Percentiles rank a stretch among this genome's conserved stretches.
Evolutionary conservation across 2,113 vertebrate genomes (phyloP).

Genomic region (Atrichornis clamosus): DNA sequence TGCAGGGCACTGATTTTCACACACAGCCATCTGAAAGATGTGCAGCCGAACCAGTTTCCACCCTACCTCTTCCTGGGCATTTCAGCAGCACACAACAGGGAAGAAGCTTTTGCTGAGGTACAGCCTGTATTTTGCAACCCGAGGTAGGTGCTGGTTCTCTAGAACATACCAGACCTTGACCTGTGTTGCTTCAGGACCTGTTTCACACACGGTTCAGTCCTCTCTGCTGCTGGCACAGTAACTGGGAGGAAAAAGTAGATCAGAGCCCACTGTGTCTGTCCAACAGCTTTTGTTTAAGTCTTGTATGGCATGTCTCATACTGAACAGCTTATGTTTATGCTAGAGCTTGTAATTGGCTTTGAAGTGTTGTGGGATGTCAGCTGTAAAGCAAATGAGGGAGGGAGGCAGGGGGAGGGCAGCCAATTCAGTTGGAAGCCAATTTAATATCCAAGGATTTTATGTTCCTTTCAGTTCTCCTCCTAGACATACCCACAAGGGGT

Average conservation of each 20-base stretch:
- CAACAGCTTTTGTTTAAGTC: neutral
- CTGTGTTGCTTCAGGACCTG: neutral
- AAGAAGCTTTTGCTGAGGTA: neutral
- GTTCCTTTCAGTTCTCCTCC: neutral
- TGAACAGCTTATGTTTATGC: neutral
- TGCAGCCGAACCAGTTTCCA: neutral
- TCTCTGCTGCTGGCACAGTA: neutral
- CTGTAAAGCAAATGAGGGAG: neutral
- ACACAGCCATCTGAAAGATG: neutral
- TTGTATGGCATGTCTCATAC: neutral
- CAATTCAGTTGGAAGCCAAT: neutral
- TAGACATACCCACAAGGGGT: neutral
- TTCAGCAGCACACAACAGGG: neutral
- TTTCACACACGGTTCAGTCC: neutral
- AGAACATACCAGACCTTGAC: neutral
- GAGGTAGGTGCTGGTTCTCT: neutral
- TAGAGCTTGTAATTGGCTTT: neutral
- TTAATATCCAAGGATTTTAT: neutral
- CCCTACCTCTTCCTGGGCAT: neutral
- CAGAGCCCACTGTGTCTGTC: neutral
- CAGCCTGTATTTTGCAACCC: neutral
- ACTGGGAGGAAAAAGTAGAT: neutral
- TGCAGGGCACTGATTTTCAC: neutral
- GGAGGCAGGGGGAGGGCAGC: neutral
- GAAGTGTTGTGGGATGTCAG: neutral